Conservation (phyloP, 1,140 invertebrate species). For the Ips nitidus region DNA sequence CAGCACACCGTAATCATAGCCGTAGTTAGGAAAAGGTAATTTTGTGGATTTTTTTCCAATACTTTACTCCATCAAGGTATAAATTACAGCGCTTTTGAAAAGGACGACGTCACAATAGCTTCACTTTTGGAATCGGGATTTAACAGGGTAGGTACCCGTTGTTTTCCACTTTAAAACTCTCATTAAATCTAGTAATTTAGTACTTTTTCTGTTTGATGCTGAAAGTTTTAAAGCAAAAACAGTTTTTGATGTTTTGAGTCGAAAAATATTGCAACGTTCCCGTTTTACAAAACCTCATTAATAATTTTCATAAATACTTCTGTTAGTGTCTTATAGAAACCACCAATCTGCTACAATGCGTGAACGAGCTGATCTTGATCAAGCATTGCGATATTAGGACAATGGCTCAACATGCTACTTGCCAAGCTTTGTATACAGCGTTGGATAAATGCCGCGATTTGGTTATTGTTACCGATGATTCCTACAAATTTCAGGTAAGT, state of each 20-base stretch:
- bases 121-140: constrained; percentile 70
- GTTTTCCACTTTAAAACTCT: constrained; percentile 37
- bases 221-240: no score
- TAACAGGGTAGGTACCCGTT: constrained; percentile 62
- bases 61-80: no score
- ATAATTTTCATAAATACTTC: constrained; percentile 9
- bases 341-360: constrained; percentile 65
- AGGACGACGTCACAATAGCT: constrained; percentile 66
- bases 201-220: no score
- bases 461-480: constrained; percentile 83
- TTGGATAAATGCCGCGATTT: constrained; percentile 82
- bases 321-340: constrained; percentile 69
- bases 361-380: constrained; percentile 73
- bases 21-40: constrained; percentile 71
- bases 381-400: constrained; percentile 67
- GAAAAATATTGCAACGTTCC: no score
- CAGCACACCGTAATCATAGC: constrained; percentile 69
- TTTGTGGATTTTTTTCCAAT: no score
- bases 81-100: constrained; percentile 67
- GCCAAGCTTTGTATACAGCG: constrained; percentile 79
- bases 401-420: constrained; percentile 67
- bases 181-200: not conserved
- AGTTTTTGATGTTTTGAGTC: no score
- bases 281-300: no score
- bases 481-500: constrained; percentile 78